Conservation (phyloP, 2,113 vertebrate genomes). For the Pan troglodytes region DNA sequence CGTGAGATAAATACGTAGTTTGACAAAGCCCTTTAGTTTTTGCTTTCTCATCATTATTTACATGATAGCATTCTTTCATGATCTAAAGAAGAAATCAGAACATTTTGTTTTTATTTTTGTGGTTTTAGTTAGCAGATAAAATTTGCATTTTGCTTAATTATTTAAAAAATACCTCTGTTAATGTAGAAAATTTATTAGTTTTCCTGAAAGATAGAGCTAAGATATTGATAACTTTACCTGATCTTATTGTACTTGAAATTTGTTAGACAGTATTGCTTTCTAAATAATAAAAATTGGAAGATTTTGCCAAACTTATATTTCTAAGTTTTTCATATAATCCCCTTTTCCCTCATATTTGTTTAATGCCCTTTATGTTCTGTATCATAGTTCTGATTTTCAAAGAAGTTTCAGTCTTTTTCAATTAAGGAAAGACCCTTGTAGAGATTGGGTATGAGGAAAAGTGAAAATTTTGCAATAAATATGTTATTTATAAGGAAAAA, state of each 20-base stretch:
- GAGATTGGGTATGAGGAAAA: not conserved
- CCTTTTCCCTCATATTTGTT: not conserved
- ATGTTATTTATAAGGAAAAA: constrained; percentile 5
- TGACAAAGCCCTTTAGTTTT: constrained; percentile 30
- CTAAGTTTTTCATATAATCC: not conserved
- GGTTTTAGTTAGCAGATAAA: constrained; percentile 27
- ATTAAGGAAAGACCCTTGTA: not conserved
- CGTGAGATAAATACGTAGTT: not conserved
- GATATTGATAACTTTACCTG: constrained; percentile 24
- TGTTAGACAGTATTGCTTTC: constrained; percentile 3
- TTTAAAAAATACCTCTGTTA: constrained; percentile 25
- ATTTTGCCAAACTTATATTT: not conserved
- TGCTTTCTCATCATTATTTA: constrained; percentile 22
- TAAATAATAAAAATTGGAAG: constrained; percentile 14
- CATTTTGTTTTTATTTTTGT: constrained; percentile 18
- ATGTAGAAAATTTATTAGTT: not conserved
- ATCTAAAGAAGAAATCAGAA: not conserved
- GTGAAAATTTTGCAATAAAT: not conserved
- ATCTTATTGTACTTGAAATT: constrained; percentile 29
- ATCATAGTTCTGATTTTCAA: constrained; percentile 44
- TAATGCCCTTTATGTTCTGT: constrained; percentile 2
- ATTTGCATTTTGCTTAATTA: constrained; percentile 26
- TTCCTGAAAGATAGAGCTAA: constrained; percentile 33
- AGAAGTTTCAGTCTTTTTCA: constrained; percentile 4
- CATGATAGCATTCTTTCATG: not conserved